A percentile compares a stretch with the other conserved stretches of the same genome.
Conservation (phyloP, 1,140 invertebrate genomes). For the Subanguina moxae region DNA sequence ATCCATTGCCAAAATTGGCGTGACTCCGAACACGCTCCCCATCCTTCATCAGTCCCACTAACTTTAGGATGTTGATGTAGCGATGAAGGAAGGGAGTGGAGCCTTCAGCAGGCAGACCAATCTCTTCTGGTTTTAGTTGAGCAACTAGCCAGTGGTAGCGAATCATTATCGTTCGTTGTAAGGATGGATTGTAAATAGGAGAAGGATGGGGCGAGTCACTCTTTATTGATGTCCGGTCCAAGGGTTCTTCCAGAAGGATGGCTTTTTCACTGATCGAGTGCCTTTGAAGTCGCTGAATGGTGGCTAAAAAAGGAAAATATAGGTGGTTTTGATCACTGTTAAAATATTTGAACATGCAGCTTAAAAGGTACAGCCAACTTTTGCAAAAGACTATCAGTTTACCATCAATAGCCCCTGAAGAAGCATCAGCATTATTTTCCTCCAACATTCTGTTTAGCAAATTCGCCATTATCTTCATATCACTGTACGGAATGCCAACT, state of each 20-base stretch:
- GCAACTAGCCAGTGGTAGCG: conserved; percentile 7
- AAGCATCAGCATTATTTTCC: neutral
- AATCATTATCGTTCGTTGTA: neutral
- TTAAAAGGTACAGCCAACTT: no score
- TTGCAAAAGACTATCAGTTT: no score
- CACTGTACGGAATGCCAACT: neutral
- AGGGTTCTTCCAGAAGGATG: neutral
- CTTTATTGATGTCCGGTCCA: no score
- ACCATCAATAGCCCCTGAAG: neutral
- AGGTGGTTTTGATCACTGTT: neutral
- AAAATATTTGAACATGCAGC: no score
- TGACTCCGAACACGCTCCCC: neutral
- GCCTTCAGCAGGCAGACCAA: neutral
- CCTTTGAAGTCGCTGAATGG: neutral
- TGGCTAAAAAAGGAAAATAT: neutral
- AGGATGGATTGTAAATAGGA: no score
- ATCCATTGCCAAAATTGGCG: conserved; percentile 1
- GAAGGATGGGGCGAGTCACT: no score
- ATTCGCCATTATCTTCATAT: neutral
- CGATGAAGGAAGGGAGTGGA: neutral
- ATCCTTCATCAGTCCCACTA: neutral
- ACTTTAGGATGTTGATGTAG: neutral
- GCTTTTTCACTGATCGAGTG: neutral
- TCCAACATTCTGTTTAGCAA: neutral
- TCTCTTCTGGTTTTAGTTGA: conserved; percentile 3